Evolutionary conservation across 2,888 invertebrate genomes (phyloP), one percentile per base, ranked within the genome.

Genomic region (Ennomos fuscantarius): DNA sequence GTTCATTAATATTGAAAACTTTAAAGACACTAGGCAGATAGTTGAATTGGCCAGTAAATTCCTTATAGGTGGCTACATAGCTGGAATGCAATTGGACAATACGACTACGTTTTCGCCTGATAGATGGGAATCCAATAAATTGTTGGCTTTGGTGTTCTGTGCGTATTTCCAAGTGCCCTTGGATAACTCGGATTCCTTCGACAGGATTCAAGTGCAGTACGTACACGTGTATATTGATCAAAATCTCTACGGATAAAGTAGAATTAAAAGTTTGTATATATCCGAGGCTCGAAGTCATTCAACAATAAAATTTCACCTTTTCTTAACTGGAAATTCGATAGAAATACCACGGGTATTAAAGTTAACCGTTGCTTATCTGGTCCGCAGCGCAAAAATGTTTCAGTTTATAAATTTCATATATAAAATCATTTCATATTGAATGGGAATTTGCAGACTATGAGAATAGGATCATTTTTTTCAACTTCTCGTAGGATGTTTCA

Each of bases 11-110:
- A 53, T 47, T 10, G 44, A 43, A 35, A 31, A 52, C 42, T 54
- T 53, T 55, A 46, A 51, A 37, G 41, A 40, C 55, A 60, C 57
- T 59, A 56, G 39, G 55, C 39, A 42, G 53, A 50, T 50, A 59
- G 49, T 55, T 57, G 53, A 58, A 61, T 62, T 15, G 72, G 63
- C 68, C 66, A 76, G 66, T 76, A 76, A 81, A 86, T 84, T 81
- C 80, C 71, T 63, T 60, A 70, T 65, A 70, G 65, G 57, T 65
- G 69, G 64, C 65, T 63, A 68, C 62, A 66, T 68, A 72, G 66
- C 62, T 69, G 86, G 86, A 87, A 89, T 87, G 84, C 80, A 79
- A 87, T 87, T 76, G 82, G 80, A 86, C 83, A 81, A 82, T 81
- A 76, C 83, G 73, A 66, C 70, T 74, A 75, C 74, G 74, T 71